phyloP scores from a whole-genome alignment of 1,140 invertebrate genomes.

The Bilobella aurantiaca region DNA sequence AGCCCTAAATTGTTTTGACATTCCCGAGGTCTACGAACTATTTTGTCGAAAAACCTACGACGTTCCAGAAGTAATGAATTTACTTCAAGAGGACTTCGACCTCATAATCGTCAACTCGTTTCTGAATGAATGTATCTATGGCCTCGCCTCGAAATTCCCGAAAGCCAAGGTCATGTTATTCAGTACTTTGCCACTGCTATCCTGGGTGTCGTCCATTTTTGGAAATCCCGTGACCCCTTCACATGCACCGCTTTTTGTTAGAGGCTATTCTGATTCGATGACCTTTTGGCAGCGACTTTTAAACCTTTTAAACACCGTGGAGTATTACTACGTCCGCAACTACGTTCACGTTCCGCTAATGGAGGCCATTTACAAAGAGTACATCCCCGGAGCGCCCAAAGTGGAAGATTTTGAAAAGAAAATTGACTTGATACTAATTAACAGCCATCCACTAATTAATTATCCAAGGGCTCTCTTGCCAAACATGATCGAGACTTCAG shows the following conservation, averaged over 20 bases:
- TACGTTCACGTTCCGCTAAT: background rate
- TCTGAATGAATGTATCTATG: conserved; percentile 36
- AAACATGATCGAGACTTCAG: conserved; percentile 48
- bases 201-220: conserved; percentile 30
- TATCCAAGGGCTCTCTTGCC: conserved; percentile 42
- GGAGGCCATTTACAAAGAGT: background rate
- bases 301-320: background rate
- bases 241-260: conserved; percentile 29
- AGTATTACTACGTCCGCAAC: background rate
- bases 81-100: conserved; percentile 37
- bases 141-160: conserved; percentile 39
- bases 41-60: conserved; percentile 34
- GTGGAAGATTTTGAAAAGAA: conserved; percentile 42
- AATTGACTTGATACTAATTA: conserved; percentile 46
- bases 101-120: conserved; percentile 37
- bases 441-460: conserved; percentile 47
- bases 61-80: conserved; percentile 22
- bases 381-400: conserved; percentile 37
- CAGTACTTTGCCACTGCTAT: conserved; percentile 23
- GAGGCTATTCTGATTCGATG: conserved; percentile 13
- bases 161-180: conserved; percentile 23
- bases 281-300: background rate
- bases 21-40: conserved; percentile 14
- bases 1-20: background rate
- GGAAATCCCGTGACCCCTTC: conserved; percentile 29